Conservation (phyloP, 2,888 invertebrate species). For the Stenotaenia linearis region DNA sequence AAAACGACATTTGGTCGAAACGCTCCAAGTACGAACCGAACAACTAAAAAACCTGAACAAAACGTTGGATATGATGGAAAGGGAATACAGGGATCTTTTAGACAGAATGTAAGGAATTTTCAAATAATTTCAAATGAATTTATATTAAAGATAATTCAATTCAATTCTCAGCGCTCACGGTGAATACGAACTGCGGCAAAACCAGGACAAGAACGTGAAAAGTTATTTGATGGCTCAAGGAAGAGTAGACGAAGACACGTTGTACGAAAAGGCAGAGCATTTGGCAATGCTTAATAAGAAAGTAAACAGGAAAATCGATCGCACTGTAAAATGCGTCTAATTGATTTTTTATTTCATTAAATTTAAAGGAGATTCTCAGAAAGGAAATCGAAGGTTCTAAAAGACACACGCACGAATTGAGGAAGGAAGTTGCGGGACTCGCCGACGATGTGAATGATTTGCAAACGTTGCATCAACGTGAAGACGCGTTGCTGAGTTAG, state of each 20-base stretch:
- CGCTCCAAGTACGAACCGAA: slow-evolving; percentile 34
- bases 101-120: slow-evolving; percentile 29
- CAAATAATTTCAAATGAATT: background rate
- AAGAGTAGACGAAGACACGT: slow-evolving; percentile 34
- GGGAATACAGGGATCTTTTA: slow-evolving; percentile 27
- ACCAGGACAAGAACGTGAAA: slow-evolving; percentile 30
- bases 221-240: slow-evolving; percentile 33
- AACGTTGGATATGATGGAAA: slow-evolving; percentile 33
- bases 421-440: slow-evolving; percentile 33
- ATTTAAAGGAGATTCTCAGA: slow-evolving; percentile 34
- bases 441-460: slow-evolving; percentile 35
- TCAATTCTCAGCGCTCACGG: slow-evolving; percentile 10
- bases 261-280: slow-evolving; percentile 36
- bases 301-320: slow-evolving; percentile 28
- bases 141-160: background rate
- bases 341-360: background rate
- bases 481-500: slow-evolving; percentile 34
- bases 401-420: slow-evolving; percentile 34
- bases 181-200: background rate
- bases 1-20: slow-evolving; percentile 35
- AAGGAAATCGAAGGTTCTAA: slow-evolving; percentile 36
- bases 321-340: no score
- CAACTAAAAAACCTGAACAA: slow-evolving; percentile 33
- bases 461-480: slow-evolving; percentile 31
- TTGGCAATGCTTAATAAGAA: slow-evolving; percentile 34